Evolutionary conservation across 2,797 vertebrate genomes (phyloP).

Genomic region (Chloroceryle amazona): DNA sequence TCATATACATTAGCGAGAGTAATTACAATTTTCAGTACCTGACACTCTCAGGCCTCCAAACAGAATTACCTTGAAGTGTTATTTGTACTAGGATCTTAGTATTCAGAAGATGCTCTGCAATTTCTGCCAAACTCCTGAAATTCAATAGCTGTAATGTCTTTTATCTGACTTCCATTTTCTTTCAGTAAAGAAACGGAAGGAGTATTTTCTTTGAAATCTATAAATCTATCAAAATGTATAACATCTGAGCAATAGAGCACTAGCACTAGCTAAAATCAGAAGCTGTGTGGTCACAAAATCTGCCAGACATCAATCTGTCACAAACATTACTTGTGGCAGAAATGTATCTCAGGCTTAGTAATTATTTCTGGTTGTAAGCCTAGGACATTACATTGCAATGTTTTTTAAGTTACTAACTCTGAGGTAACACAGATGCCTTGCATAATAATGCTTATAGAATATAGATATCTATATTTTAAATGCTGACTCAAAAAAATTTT

Average conservation of each 20-base stretch:
- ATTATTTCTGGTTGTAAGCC: neutral
- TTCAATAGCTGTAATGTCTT: conserved; percentile 48
- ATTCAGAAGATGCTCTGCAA: conserved; percentile 58
- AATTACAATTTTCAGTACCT: conserved; percentile 76
- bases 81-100: conserved; percentile 58
- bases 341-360: neutral
- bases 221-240: conserved; percentile 57
- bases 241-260: conserved; percentile 26
- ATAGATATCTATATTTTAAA: neutral
- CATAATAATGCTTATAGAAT: neutral
- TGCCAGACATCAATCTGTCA: neutral
- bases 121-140: conserved; percentile 64
- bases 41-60: conserved; percentile 47
- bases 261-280: conserved; percentile 46
- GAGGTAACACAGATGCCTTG: neutral
- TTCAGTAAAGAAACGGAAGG: conserved; percentile 64
- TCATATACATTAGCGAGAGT: conserved; percentile 63
- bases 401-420: neutral
- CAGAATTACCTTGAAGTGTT: conserved; percentile 63
- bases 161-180: conserved; percentile 78
- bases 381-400: neutral
- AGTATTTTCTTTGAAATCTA: conserved; percentile 61
- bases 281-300: conserved; percentile 6
- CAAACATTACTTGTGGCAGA: neutral
- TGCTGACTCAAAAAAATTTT: too few relatives aligned